A percentile compares a stretch with the other conserved stretches of the same genome.
Conservation (phyloP, 2,888 invertebrate genomes). For the Cistogaster globosa region DNA sequence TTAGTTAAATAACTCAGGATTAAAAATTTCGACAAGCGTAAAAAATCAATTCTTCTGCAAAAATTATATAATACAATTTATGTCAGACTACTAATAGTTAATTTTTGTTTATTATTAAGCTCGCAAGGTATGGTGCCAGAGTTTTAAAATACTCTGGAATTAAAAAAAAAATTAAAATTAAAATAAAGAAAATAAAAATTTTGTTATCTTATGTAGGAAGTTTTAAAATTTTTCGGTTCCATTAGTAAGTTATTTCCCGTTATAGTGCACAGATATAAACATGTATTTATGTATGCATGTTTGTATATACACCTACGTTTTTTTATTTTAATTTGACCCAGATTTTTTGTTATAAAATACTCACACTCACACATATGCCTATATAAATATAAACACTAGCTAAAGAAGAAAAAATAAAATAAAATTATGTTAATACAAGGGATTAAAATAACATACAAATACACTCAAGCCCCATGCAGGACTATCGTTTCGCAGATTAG, state of each 20-base stretch:
- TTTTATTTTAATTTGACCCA: slow-evolving; percentile 62
- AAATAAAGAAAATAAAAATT: not conserved
- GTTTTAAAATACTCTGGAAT: too few species aligned
- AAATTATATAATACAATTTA: too few species aligned
- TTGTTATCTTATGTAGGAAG: not conserved
- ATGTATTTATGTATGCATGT: not conserved
- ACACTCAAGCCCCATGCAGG: slow-evolving; percentile 5
- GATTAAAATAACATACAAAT: slow-evolving; percentile 40
- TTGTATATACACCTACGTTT: not conserved
- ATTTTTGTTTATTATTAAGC: too few species aligned
- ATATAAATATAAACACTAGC: not conserved
- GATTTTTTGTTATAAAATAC: slow-evolving; percentile 66
- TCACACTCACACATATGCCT: slow-evolving; percentile 13
- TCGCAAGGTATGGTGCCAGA: too few species aligned
- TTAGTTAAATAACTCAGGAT: too few species aligned
- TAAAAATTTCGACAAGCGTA: too few species aligned
- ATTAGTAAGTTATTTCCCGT: not conserved
- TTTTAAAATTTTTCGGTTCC: not conserved
- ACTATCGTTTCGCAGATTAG: slow-evolving; percentile 40
- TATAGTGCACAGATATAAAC: not conserved
- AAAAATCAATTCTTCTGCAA: too few species aligned
- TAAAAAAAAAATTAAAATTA: not conserved
- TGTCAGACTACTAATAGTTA: too few species aligned
- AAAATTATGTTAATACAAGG: slow-evolving; percentile 63
- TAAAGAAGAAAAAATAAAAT: slow-evolving; percentile 44